A percentile compares a stretch with the other conserved stretches of the same genome.
These are phyloP conservation scores for Nicator chloris DNA, from an alignment of 2,113 vertebrate genomes.

Conservation along the genomic window DNA sequence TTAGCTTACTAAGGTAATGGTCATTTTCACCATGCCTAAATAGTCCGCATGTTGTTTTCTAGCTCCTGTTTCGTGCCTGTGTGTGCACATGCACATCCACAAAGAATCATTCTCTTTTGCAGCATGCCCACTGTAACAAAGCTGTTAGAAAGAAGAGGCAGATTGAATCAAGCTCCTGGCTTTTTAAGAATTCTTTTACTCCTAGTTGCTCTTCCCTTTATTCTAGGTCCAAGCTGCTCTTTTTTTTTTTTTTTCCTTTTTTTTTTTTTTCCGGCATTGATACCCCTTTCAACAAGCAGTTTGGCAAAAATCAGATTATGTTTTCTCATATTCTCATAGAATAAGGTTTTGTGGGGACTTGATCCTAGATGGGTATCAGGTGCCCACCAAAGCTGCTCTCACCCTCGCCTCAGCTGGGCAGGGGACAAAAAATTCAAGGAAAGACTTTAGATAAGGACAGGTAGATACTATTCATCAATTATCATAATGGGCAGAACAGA, in stretches of 20 bases:
- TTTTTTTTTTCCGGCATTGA: not conserved
- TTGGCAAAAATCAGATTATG: not conserved
- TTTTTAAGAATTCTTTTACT: not conserved
- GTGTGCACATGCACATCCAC: not conserved
- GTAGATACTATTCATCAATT: not conserved
- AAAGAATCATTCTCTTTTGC: not conserved
- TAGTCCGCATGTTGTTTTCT: not conserved
- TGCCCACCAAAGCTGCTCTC: not conserved
- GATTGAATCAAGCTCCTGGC: not conserved
- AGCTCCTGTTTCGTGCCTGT: not conserved
- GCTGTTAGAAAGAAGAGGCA: not conserved
- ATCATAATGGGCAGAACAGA: not conserved
- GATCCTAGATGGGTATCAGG: not conserved
- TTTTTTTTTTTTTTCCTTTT: not conserved
- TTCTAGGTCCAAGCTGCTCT: not conserved
- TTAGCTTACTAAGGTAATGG: not conserved
- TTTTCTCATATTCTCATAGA: not conserved
- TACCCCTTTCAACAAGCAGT: not conserved
- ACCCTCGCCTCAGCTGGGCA: not conserved
- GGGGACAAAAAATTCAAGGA: not conserved
- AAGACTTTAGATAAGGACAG: not conserved
- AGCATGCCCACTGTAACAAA: not conserved
- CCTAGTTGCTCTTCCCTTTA: not conserved
- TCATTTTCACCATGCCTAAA: not conserved
- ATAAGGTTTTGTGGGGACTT: not conserved